Evolutionary conservation across 2,888 invertebrate genomes (phyloP).

Genomic region (Acrocyrtus sp.): DNA sequence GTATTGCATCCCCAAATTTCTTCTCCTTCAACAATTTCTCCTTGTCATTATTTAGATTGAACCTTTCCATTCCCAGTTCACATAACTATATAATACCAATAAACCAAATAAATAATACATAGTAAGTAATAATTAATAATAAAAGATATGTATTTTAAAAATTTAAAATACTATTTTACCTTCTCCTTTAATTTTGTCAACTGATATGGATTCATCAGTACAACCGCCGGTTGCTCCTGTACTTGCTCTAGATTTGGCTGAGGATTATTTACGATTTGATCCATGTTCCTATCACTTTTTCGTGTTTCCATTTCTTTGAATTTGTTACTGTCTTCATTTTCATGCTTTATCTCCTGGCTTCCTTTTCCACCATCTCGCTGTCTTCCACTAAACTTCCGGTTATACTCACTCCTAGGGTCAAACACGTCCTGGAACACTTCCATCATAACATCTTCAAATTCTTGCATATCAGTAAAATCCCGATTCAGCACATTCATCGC

Average conservation of each 20-base stretch:
- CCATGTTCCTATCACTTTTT: too few relatives aligned
- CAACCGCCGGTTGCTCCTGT: too few relatives aligned
- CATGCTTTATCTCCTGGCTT: too few relatives aligned
- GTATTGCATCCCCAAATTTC: neutral
- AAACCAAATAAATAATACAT: too few relatives aligned
- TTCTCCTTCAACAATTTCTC: neutral
- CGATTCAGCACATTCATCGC: neutral
- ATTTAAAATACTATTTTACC: neutral
- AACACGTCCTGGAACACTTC: conserved; percentile 7
- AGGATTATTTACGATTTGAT: too few relatives aligned
- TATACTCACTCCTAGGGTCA: neutral
- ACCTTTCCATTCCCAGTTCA: neutral
- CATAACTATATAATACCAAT: neutral
- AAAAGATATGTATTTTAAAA: neutral
- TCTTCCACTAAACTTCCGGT: too few relatives aligned
- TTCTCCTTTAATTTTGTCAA: conserved; percentile 6
- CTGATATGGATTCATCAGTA: neutral
- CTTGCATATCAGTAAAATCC: neutral
- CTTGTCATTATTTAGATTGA: too few relatives aligned
- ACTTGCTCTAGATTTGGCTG: too few relatives aligned
- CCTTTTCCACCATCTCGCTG: too few relatives aligned
- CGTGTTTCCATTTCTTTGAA: too few relatives aligned
- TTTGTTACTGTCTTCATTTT: too few relatives aligned
- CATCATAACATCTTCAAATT: conserved; percentile 8
- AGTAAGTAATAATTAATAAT: too few relatives aligned